Evolutionary conservation across 2,888 invertebrate genomes (phyloP), one percentile per base, ranked within the genome.

Genomic region (Rhodophaea formosa): DNA sequence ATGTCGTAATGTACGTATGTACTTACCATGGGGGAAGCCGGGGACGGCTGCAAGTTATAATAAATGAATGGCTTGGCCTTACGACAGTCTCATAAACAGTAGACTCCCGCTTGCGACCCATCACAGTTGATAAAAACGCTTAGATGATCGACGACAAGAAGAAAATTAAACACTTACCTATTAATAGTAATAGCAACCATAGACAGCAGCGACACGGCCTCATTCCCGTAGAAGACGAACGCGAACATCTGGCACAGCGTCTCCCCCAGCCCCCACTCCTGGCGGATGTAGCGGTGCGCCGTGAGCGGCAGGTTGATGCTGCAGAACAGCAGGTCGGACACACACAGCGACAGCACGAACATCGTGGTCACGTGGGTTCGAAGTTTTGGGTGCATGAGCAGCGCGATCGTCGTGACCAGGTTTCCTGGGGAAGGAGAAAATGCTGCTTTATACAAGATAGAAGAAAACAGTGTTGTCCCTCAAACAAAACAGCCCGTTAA

Each of bases 161-260:
- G 3, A 16, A 10, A 42, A 39, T n/a, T 42, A 44, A 17, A 7
- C 32, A 70, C 86, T 88, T 75, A 96, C 96, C 97, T 95, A 87
- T 97, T 97, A 60, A 97, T 87, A 32, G 97, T 97, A 66, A 97
- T 97, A 66, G 96, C 96, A 55, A 97, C 97, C 96, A 97, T 97
- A 73, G 96, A 97, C 62, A 97, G 91, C 42, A 97, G 87, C 0
- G 97, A 97, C 3, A 96, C 96, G 0, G 97, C 97, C 55, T 97
- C 97, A 79, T 97, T 97, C 60, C 97, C 97, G 77, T 97, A 97
- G 87, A 97, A 97, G 68, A 97, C 94, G 67, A 97, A 95, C 0
- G 97, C 97, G 86, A 97, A 97, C 82, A 97, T 92, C 86, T 95
- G 94, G 79, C 97, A 97, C 39, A 97, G 91, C 1, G 93, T 92